phyloP scores from a whole-genome alignment of 2,113 vertebrate species.

The Bucco capensis region DNA sequence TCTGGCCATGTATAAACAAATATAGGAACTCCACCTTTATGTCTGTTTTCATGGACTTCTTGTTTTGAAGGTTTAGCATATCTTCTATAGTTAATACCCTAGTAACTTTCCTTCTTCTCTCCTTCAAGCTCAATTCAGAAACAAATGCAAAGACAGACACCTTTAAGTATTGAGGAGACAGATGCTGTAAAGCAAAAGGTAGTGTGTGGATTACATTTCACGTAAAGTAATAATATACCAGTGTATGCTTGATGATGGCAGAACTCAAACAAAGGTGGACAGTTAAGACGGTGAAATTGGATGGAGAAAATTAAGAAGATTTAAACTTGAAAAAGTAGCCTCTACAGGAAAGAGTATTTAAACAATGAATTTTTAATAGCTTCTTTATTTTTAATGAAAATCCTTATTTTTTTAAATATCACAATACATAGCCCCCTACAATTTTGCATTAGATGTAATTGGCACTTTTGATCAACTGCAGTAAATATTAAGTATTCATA shows the following conservation, averaged over 20 bases:
- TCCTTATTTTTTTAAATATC: background rate
- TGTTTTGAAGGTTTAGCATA: background rate
- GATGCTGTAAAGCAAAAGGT: background rate
- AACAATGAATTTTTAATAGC: background rate
- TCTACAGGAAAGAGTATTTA: background rate
- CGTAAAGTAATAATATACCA: background rate
- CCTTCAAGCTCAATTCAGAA: background rate
- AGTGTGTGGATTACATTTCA: background rate
- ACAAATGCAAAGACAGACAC: background rate
- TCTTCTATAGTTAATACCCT: background rate
- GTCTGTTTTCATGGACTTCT: background rate
- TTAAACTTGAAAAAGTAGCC: background rate
- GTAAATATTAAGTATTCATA: background rate
- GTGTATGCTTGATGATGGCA: background rate
- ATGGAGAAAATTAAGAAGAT: background rate
- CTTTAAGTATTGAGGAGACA: background rate
- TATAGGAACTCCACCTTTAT: background rate
- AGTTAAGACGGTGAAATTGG: background rate
- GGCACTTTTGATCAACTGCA: background rate
- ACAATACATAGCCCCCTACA: background rate
- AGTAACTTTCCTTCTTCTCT: background rate
- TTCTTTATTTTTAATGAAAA: background rate
- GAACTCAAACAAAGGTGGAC: slow-evolving; percentile 12
- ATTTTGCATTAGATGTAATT: background rate
- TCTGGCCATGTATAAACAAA: background rate